Evolutionary conservation across 2,113 vertebrate species (phyloP), one percentile per base, ranked within the genome.

Genomic region (Piaya cayana): DNA sequence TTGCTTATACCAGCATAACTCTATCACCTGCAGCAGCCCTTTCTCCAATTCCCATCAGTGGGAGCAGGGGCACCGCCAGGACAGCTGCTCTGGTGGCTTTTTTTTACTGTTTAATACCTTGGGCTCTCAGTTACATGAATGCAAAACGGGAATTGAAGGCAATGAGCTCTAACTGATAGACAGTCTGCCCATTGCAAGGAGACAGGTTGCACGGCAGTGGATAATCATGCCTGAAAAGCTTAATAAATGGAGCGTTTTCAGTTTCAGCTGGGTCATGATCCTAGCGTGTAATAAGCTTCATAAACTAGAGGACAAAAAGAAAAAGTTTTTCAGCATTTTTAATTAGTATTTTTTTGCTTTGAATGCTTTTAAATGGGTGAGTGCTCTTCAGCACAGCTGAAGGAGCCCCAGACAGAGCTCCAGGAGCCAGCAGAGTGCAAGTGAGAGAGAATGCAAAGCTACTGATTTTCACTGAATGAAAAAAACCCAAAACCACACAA

Each of bases 231-330:
- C 82, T 68, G 34, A 83, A 92, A 91, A 82, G 52, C 65, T 75
- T 58, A 88, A 84, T 86, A 93, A 94, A 86, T 65, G 72, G 69
- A 93, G 45, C 5, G 0, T 87, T 95, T 91, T 91, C 70, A 39
- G 36, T 82, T 93, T 95, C 87, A 77, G 26, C 71, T 92, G 71
- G 70, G 68, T 81, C 64, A 21, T 64, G 68, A 74, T 91, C 67
- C 77, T n/a, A 90, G 71, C 76, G 67, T 72, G 94, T 87, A 94
- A 91, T 47, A 83, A 81, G 63, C 45, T 86, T 95, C 74, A 80
- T 59, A 86, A 94, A 80, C 18, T 26, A 72, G 59, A 85, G 88
- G 71, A 65, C 50, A 10, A 56, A 75, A 84, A 81, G 29, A 27
- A 14, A 64, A 45, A 29, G 4, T 9, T 82, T 93, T 83, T 56